Conservation (phyloP, 2,113 vertebrate genomes). For the Tachycineta bicolor region DNA sequence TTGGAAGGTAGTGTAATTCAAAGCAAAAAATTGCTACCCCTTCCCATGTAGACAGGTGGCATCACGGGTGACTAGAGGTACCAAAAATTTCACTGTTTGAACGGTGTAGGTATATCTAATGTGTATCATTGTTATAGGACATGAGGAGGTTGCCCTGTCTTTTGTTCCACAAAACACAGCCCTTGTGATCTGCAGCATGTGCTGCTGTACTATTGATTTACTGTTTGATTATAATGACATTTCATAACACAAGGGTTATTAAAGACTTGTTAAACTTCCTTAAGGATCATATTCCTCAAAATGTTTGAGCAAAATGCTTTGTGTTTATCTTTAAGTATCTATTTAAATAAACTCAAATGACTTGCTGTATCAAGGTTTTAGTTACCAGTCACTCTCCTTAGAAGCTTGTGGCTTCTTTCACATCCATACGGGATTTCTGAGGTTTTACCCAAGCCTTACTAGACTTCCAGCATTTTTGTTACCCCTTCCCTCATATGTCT, state of each 20-base stretch:
- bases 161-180: neutral
- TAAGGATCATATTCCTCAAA: slow-evolving; percentile 34
- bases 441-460: neutral
- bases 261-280: slow-evolving; percentile 50
- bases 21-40: neutral
- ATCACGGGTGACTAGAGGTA: neutral
- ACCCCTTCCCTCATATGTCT: neutral
- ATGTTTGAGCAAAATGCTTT: slow-evolving; percentile 50
- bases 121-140: neutral
- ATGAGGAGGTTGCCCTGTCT: neutral
- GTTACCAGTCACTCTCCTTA: neutral
- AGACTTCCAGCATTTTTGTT: neutral
- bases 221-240: slow-evolving; percentile 45
- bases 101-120: neutral
- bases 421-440: fast-evolving
- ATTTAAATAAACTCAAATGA: slow-evolving; percentile 42
- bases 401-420: neutral
- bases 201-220: slow-evolving; percentile 44
- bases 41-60: neutral
- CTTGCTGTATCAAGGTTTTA: slow-evolving; percentile 20
- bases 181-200: neutral
- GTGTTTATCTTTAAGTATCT: slow-evolving; percentile 5
- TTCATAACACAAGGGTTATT: slow-evolving; percentile 52
- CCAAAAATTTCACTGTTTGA: neutral
- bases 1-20: neutral